Conservation (phyloP, 1,140 invertebrate species). For the Zaprionus tsacasi region DNA sequence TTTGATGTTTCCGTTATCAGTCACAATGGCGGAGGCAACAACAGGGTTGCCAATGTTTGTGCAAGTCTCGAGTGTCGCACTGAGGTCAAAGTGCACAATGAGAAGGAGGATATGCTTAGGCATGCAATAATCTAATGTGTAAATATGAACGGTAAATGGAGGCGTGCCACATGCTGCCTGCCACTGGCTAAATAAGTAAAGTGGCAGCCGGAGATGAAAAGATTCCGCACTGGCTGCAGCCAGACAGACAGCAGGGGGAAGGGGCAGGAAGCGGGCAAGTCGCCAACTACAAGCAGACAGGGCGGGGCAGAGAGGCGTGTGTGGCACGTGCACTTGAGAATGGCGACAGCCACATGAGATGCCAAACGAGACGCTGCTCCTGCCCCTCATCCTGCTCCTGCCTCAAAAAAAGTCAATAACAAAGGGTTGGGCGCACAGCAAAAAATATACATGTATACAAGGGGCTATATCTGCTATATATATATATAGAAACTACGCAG, state of each 20-base stretch:
- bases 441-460: slow-evolving; percentile 16
- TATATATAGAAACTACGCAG: slow-evolving; percentile 61
- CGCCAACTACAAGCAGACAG: slow-evolving; percentile 33
- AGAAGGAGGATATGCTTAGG: slow-evolving; percentile 57
- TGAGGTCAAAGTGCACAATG: slow-evolving; percentile 62
- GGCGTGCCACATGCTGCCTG: slow-evolving; percentile 53
- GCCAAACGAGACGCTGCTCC: slow-evolving; percentile 39
- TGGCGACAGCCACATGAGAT: slow-evolving; percentile 49
- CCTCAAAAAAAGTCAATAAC: slow-evolving; percentile 75
- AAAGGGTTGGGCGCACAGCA: slow-evolving; percentile 56
- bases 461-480: slow-evolving; percentile 4
- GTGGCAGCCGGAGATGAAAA: slow-evolving; percentile 40
- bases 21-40: slow-evolving; percentile 18
- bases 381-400: no score
- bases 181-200: slow-evolving; percentile 65
- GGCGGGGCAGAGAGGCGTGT: neutral
- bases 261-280: slow-evolving; percentile 17
- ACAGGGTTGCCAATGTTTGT: slow-evolving; percentile 54
- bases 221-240: slow-evolving; percentile 10
- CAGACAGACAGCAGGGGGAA: neutral
- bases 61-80: slow-evolving; percentile 59
- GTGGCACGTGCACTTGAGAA: slow-evolving; percentile 78
- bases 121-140: slow-evolving; percentile 81
- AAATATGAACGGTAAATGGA: slow-evolving; percentile 73
- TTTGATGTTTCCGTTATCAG: slow-evolving; percentile 70